Evolutionary conservation across 2,888 invertebrate genomes (phyloP).

Genomic region (Oscheius sp.): DNA sequence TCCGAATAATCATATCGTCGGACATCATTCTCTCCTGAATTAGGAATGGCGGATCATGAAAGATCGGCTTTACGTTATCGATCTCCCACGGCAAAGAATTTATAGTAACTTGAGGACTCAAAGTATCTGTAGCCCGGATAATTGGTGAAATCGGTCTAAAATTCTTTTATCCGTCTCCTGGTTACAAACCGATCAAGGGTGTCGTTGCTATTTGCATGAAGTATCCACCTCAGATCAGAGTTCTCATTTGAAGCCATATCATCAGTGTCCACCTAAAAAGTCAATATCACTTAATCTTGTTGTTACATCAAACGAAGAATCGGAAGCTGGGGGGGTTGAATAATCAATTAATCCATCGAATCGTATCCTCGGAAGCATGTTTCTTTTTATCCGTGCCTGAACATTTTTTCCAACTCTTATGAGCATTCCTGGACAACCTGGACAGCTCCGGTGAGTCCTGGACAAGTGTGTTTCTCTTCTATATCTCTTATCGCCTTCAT

Average conservation of each 20-base stretch:
- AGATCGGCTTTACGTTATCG: background rate
- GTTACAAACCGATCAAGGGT: conserved; percentile 2
- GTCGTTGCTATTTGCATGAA: conserved; percentile 21
- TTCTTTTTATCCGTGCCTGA: conserved; percentile 80
- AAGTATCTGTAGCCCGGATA: background rate
- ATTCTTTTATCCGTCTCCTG: background rate
- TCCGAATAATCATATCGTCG: conserved; percentile 14
- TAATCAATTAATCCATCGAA: conserved; percentile 82
- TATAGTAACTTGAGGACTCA: conserved; percentile 13
- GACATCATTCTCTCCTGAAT: conserved; percentile 18
- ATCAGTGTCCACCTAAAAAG: conserved; percentile 22
- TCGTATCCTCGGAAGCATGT: conserved; percentile 80
- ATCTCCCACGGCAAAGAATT: conserved; percentile 21
- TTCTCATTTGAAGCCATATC: conserved; percentile 17
- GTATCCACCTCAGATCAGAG: conserved; percentile 18
- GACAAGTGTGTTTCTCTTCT: conserved; percentile 71
- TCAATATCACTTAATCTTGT: conserved; percentile 32
- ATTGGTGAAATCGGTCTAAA: conserved; percentile 16
- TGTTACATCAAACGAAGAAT: conserved; percentile 50
- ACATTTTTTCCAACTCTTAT: conserved; percentile 70
- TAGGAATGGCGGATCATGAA: background rate
- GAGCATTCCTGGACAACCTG: conserved; percentile 26
- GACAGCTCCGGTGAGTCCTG: conserved; percentile 71
- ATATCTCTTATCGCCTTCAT: conserved; percentile 73
- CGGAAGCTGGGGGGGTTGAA: conserved; percentile 74